Conservation (phyloP, 2,113 vertebrate species). For the Mormoops blainvillei region DNA sequence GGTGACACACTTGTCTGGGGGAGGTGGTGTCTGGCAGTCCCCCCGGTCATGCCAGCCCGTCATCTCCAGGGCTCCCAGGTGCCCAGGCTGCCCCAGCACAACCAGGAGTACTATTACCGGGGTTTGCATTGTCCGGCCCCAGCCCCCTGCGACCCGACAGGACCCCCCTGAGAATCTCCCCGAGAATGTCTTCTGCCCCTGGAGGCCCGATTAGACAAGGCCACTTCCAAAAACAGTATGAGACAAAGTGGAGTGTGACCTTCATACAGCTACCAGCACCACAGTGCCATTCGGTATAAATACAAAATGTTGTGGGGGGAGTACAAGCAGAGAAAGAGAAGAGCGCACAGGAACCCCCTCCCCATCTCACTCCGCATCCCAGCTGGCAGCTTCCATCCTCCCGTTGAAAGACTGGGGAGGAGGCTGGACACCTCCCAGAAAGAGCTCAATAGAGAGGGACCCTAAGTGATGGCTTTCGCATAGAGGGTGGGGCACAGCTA, state of each 20-base stretch:
- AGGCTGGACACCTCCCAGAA: not conserved
- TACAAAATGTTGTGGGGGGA: not conserved
- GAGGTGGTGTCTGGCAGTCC: not conserved
- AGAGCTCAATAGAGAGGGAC: not conserved
- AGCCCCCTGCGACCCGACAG: rapidly evolving
- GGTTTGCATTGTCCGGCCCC: not conserved
- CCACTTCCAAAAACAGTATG: not conserved
- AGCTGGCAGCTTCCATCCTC: not conserved
- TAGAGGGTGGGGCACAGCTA: not conserved
- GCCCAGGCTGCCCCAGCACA: not conserved
- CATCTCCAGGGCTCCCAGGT: not conserved
- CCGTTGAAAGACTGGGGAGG: not conserved
- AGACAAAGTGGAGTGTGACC: not conserved
- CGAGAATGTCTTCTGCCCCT: not conserved
- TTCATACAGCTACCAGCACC: not conserved
- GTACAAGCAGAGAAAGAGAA: not conserved
- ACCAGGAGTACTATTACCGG: not conserved
- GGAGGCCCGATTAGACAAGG: not conserved
- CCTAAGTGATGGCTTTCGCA: not conserved
- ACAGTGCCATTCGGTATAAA: not conserved
- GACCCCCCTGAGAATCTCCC: not conserved
- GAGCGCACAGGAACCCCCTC: rapidly evolving
- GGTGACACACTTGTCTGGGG: not conserved
- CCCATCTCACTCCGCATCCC: not conserved
- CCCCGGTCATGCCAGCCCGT: rapidly evolving